Evolutionary conservation across 2,113 vertebrate genomes (phyloP).

Genomic region (Cyprinodon variegatus): DNA sequence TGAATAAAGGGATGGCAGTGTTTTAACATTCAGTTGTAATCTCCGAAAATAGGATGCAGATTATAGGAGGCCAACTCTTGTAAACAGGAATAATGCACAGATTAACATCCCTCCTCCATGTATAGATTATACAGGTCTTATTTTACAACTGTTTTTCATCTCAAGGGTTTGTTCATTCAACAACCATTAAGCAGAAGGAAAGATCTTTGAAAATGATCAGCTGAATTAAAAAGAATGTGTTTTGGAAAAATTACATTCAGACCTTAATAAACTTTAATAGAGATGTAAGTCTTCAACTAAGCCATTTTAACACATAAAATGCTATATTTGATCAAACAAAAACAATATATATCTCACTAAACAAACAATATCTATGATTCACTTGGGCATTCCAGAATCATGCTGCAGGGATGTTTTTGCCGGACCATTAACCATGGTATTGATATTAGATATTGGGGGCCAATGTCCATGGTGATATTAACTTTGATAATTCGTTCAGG

Average conservation of each 20-base stretch:
- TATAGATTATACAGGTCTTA: not conserved
- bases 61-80: not conserved
- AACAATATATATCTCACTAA: not conserved
- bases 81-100: conserved; percentile 15
- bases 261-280: not conserved
- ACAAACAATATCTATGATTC: not conserved
- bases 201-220: not conserved
- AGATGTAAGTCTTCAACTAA: not conserved
- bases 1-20: conserved; percentile 4
- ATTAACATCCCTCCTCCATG: not conserved
- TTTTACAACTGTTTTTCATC: not conserved
- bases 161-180: not conserved
- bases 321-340: not conserved
- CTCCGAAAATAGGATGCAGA: conserved; percentile 23
- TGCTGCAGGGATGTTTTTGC: not conserved
- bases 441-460: too few relatives aligned
- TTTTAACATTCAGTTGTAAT: conserved; percentile 9
- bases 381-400: not conserved
- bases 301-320: not conserved
- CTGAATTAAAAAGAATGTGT: not conserved
- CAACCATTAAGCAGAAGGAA: not conserved
- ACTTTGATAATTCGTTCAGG: too few relatives aligned
- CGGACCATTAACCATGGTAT: too few relatives aligned
- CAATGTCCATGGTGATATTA: too few relatives aligned
- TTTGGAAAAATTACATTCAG: not conserved